Conservation (phyloP, 2,888 invertebrate genomes). For the Drosophila planitibia region DNA sequence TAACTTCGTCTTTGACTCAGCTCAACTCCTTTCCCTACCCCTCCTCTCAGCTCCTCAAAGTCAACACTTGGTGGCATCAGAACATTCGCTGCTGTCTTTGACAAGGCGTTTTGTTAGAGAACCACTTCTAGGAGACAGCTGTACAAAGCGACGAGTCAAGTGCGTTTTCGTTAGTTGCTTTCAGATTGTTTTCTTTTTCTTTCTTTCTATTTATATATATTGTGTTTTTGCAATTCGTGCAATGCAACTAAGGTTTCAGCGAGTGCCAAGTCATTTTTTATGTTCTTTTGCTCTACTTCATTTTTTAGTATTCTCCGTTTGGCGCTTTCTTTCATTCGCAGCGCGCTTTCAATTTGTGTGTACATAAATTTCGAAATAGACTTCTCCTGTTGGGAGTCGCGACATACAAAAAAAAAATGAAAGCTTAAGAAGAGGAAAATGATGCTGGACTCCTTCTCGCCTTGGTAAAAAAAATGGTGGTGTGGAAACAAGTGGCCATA, state of each 20-base stretch:
- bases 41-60: background rate
- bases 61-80: slow-evolving; percentile 27
- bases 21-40: background rate
- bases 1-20: slow-evolving; percentile 14
- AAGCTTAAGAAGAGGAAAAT: slow-evolving; percentile 36
- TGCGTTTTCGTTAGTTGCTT: slow-evolving; percentile 42
- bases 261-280: slow-evolving; percentile 15
- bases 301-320: slow-evolving; percentile 19
- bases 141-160: slow-evolving; percentile 42
- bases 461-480: slow-evolving; percentile 53
- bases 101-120: slow-evolving; percentile 37
- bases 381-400: slow-evolving; percentile 71
- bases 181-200: slow-evolving; percentile 17
- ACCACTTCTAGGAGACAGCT: slow-evolving; percentile 21
- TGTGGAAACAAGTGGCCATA: slow-evolving; percentile 62
- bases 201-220: slow-evolving; percentile 10
- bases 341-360: slow-evolving; percentile 75
- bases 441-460: slow-evolving; percentile 5
- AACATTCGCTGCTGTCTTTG: slow-evolving; percentile 41
- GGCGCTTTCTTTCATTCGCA: slow-evolving; percentile 39
- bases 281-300: slow-evolving; percentile 11
- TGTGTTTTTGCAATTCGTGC: slow-evolving; percentile 47
- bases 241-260: slow-evolving; percentile 59
- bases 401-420: slow-evolving; percentile 37
- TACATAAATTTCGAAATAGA: slow-evolving; percentile 80